Conservation (phyloP, 2,113 vertebrate genomes). For the Vulpes ferrilata region DNA sequence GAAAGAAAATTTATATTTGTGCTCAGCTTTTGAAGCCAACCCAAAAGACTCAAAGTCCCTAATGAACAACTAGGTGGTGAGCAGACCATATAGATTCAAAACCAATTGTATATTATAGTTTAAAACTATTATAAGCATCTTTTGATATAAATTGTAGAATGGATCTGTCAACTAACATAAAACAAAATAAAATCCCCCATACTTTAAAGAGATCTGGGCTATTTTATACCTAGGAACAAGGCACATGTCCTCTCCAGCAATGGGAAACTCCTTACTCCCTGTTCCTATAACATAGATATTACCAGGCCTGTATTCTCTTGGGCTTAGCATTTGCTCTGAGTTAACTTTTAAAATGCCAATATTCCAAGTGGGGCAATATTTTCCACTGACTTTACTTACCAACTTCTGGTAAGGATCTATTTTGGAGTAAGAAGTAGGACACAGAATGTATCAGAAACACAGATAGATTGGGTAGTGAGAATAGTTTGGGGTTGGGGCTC, state of each 20-base stretch:
- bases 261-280: background rate
- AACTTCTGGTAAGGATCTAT: background rate
- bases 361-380: background rate
- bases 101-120: background rate
- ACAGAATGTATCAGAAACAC: background rate
- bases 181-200: background rate
- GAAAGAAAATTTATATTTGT: slow-evolving; percentile 30
- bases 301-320: background rate
- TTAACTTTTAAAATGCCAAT: slow-evolving; percentile 51
- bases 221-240: slow-evolving; percentile 50
- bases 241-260: background rate
- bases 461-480: background rate
- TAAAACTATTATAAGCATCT: slow-evolving; percentile 44
- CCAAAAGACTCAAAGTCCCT: background rate
- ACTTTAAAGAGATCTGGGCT: slow-evolving; percentile 26
- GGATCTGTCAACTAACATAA: background rate
- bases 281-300: background rate
- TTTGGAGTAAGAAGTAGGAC: background rate
- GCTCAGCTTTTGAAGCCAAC: slow-evolving; percentile 45
- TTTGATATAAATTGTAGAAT: slow-evolving; percentile 12
- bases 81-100: slow-evolving; percentile 10
- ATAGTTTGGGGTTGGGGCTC: background rate
- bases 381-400: background rate
- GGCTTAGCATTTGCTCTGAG: background rate
- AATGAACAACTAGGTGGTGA: background rate